Evolutionary conservation across 2,797 vertebrate genomes (phyloP).

Genomic region (Myotis findleyi): DNA sequence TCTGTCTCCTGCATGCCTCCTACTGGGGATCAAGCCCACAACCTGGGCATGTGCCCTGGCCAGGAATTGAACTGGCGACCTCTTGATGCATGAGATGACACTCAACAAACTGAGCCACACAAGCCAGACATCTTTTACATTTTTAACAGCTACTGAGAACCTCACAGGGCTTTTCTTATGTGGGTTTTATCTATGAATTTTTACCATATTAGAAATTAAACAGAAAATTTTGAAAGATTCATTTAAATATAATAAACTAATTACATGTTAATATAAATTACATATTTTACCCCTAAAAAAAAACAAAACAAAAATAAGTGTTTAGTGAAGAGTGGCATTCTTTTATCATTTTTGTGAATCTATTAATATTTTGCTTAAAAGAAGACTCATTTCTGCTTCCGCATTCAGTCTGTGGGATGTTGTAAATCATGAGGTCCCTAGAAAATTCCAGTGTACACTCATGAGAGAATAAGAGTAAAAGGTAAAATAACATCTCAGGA

Average conservation of each 20-base stretch:
- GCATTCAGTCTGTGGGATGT: neutral
- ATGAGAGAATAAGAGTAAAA: neutral
- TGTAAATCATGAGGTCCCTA: neutral
- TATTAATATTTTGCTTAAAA: neutral
- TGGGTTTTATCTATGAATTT: neutral
- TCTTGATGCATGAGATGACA: too few relatives aligned
- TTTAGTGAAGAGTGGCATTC: neutral
- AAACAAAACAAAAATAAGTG: conserved; percentile 27
- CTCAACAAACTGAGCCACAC: too few relatives aligned
- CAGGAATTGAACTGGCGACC: too few relatives aligned
- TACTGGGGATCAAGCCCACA: too few relatives aligned
- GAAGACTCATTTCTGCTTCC: neutral
- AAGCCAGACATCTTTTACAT: neutral
- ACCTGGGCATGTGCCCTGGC: too few relatives aligned
- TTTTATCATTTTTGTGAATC: neutral
- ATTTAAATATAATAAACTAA: neutral
- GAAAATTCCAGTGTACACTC: neutral
- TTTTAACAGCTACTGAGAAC: neutral
- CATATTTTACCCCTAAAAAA: neutral
- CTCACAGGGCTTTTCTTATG: neutral
- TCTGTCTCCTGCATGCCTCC: too few relatives aligned
- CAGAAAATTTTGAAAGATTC: neutral
- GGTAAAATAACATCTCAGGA: neutral
- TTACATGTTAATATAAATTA: neutral
- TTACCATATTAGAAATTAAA: conserved; percentile 24